Conservation (phyloP, 2,888 invertebrate genomes). For the Lycophotia porphyrea region DNA sequence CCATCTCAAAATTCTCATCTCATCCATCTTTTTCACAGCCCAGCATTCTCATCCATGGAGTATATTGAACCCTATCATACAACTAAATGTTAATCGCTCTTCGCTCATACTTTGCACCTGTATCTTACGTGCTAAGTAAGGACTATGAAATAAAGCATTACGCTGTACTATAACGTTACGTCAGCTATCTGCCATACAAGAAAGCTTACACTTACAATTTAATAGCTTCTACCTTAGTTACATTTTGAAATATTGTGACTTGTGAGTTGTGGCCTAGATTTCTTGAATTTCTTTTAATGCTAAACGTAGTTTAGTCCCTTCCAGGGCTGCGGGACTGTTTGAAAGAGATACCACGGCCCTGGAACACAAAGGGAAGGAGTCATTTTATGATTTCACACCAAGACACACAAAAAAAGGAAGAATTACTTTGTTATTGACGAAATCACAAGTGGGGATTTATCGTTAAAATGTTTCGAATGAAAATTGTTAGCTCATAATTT, state of each 20-base stretch:
- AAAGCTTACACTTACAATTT: conserved; percentile 37
- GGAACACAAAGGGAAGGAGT: too few relatives aligned
- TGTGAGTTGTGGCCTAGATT: conserved; percentile 7
- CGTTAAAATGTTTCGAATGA: background rate
- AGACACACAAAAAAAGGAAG: too few relatives aligned
- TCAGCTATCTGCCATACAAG: conserved; percentile 41
- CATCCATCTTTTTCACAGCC: too few relatives aligned
- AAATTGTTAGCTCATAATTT: too few relatives aligned
- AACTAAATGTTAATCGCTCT: background rate
- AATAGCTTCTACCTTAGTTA: conserved; percentile 13
- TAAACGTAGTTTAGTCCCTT: too few relatives aligned
- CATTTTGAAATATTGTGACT: conserved; percentile 15
- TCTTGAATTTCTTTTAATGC: background rate
- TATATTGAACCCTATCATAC: too few relatives aligned
- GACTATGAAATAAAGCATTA: conserved; percentile 52
- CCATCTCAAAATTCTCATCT: too few relatives aligned
- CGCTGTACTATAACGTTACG: conserved; percentile 11
- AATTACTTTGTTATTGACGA: background rate
- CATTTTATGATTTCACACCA: too few relatives aligned
- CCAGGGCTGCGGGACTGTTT: too few relatives aligned
- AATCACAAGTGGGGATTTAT: background rate
- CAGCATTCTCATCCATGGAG: too few relatives aligned
- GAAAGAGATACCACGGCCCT: too few relatives aligned
- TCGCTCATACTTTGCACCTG: conserved; percentile 15
- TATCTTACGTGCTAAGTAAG: conserved; percentile 46